Evolutionary conservation across 2,888 invertebrate species (phyloP).

Genomic region (Patella ulyssiponensis): DNA sequence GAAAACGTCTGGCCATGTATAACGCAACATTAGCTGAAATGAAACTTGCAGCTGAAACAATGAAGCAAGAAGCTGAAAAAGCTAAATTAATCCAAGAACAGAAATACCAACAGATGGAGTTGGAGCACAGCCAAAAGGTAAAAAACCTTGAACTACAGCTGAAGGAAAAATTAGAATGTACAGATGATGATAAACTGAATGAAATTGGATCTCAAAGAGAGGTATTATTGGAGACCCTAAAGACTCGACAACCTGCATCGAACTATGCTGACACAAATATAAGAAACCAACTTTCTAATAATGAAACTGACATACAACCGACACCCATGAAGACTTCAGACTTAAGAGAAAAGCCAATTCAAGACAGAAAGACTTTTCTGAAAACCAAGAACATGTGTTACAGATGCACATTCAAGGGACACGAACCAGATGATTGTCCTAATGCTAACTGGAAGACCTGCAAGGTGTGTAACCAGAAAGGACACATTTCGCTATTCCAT

Average conservation of each 20-base stretch:
- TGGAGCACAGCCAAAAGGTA: background rate
- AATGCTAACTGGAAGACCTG: too few species aligned
- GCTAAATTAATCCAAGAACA: background rate
- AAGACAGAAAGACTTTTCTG: too few species aligned
- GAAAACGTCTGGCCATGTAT: background rate
- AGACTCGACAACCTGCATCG: background rate
- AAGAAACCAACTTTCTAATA: too few species aligned
- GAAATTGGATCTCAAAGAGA: background rate
- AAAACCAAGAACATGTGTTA: too few species aligned
- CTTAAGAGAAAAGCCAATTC: too few species aligned
- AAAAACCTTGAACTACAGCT: background rate
- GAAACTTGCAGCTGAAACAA: background rate
- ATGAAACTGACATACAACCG: too few species aligned
- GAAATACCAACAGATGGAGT: background rate
- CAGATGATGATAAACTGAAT: background rate
- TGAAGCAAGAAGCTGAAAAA: background rate
- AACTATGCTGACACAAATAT: background rate
- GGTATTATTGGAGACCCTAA: background rate
- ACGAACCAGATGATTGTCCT: too few species aligned
- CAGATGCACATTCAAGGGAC: too few species aligned
- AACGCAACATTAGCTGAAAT: background rate
- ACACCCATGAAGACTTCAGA: too few species aligned
- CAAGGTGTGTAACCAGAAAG: conserved; percentile 4
- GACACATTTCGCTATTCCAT: background rate
- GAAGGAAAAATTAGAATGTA: background rate